These are phyloP conservation scores for Atta colombica DNA, from an alignment of 1,140 invertebrate genomes.

Conservation along the genomic window DNA sequence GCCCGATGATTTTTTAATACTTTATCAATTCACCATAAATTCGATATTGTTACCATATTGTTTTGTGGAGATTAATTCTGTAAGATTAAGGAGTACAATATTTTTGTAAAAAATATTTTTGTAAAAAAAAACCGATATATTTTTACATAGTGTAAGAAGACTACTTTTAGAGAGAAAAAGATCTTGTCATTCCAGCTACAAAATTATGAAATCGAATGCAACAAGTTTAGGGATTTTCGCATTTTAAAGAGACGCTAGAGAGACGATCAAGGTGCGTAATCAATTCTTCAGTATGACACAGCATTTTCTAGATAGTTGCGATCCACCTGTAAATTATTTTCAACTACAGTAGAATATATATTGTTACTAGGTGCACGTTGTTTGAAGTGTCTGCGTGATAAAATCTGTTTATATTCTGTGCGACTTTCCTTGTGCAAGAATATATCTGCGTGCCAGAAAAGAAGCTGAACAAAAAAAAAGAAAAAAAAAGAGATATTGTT, in stretches of 20 bases:
- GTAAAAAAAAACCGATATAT: neutral
- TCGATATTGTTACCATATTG: neutral
- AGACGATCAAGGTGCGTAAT: constrained; percentile 35
- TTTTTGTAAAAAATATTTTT: constrained; percentile 24
- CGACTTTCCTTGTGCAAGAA: constrained; percentile 45
- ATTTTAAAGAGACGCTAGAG: constrained; percentile 20
- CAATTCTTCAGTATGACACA: constrained; percentile 27
- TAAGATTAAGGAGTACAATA: neutral
- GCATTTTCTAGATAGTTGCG: constrained; percentile 27
- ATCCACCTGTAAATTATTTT: constrained; percentile 52
- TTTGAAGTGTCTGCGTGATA: constrained; percentile 29
- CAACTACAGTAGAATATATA: constrained; percentile 34
- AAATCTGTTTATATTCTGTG: constrained; percentile 21
- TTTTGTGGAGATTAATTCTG: neutral
- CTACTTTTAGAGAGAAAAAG: constrained; percentile 31
- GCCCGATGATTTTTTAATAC: neutral
- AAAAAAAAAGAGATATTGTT: constrained; percentile 1
- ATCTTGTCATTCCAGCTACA: constrained; percentile 47
- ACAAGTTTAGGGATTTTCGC: constrained; percentile 25
- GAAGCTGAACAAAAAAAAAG: constrained; percentile 8
- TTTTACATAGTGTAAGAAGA: neutral
- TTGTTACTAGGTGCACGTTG: constrained; percentile 21
- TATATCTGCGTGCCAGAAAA: constrained; percentile 43
- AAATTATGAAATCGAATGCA: constrained; percentile 28
- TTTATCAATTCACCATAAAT: neutral